Evolutionary conservation across 2,113 vertebrate species (phyloP).

Genomic region (Albula glossodonta): DNA sequence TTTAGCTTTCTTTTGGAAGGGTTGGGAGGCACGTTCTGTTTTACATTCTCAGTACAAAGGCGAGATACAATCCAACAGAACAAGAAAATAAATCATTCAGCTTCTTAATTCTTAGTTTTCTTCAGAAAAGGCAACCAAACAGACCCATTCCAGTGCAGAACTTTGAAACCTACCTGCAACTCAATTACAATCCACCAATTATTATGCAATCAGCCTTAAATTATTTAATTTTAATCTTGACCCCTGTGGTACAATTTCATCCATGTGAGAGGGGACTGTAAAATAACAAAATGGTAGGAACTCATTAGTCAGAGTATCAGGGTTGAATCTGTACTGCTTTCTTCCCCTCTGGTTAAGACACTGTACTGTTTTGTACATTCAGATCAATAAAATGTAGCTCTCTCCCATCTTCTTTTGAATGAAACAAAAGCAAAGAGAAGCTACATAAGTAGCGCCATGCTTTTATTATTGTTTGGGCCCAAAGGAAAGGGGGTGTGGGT

Average conservation of each 20-base stretch:
- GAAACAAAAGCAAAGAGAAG: not conserved
- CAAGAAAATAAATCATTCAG: constrained; percentile 34
- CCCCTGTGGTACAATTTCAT: constrained; percentile 15
- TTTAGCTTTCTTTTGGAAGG: constrained; percentile 13
- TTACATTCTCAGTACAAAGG: constrained; percentile 63
- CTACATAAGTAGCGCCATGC: not conserved
- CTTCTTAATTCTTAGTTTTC: constrained; percentile 34
- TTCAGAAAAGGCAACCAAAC: constrained; percentile 50
- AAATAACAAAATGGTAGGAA: constrained; percentile 1
- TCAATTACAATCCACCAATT: constrained; percentile 36
- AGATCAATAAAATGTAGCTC: not conserved
- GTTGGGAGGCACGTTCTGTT: constrained; percentile 32
- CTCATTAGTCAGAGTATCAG: not conserved
- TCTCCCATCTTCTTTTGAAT: not conserved
- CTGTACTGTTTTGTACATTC: not conserved
- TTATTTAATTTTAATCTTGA: constrained; percentile 44
- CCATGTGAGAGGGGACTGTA: not conserved
- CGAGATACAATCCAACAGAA: constrained; percentile 49
- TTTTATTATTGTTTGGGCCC: constrained; percentile 5
- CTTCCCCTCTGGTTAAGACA: not conserved
- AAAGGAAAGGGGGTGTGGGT: not conserved
- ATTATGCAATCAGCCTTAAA: constrained; percentile 32
- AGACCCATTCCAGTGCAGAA: constrained; percentile 64
- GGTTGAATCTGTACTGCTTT: not conserved
- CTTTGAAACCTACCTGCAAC: constrained; percentile 47